These are phyloP conservation scores for Actenoides hombroni DNA, from an alignment of 2,113 vertebrate genomes.

Conservation along the genomic window DNA sequence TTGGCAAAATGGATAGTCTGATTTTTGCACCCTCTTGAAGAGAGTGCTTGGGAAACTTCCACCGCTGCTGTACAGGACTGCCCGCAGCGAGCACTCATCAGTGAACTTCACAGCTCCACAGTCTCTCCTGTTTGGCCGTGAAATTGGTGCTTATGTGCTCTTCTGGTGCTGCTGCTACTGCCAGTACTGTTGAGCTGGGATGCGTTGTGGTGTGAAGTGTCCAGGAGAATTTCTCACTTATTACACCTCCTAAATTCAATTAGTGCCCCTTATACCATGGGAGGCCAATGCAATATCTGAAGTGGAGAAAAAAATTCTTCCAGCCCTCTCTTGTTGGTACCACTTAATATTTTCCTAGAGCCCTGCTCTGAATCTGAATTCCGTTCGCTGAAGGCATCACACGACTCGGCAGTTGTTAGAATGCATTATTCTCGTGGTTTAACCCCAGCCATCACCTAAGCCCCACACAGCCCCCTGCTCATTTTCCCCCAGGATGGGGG, in stretches of 20 bases:
- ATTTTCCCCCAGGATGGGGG: background rate
- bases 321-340: background rate
- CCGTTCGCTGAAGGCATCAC: slow-evolving; percentile 44
- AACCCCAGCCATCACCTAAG: background rate
- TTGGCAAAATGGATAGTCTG: background rate
- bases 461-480: background rate
- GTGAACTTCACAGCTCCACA: background rate
- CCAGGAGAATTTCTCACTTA: slow-evolving; percentile 1
- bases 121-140: background rate
- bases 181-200: background rate
- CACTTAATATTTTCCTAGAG: background rate
- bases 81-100: background rate
- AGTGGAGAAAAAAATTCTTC: background rate
- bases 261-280: slow-evolving; percentile 37
- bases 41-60: background rate
- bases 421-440: background rate
- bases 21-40: background rate
- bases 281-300: slow-evolving; percentile 20
- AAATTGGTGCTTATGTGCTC: background rate
- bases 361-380: slow-evolving; percentile 58
- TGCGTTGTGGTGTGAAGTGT: background rate
- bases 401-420: slow-evolving; percentile 65
- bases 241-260: slow-evolving; percentile 68
- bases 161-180: background rate
- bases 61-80: background rate